Percentiles rank a stretch among this genome's conserved stretches.
These are phyloP conservation scores for Centropristis striata DNA, from an alignment of 2,113 vertebrate species.

Conservation along the genomic window DNA sequence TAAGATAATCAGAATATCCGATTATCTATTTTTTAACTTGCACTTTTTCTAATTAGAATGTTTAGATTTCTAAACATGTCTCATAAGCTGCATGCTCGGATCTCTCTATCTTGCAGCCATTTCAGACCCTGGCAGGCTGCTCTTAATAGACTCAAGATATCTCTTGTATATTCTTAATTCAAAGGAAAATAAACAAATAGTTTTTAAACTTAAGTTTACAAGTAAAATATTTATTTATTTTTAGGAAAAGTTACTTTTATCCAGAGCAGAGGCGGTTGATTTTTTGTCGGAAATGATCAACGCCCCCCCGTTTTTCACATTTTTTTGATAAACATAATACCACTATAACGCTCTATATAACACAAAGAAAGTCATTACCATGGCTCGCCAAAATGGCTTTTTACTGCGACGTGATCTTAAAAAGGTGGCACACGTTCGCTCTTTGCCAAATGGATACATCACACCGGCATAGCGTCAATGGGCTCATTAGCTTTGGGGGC, in stretches of 20 bases:
- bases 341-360: background rate
- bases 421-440: conserved; percentile 23
- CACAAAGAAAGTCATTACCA: background rate
- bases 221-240: background rate
- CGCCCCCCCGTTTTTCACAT: background rate
- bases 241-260: background rate
- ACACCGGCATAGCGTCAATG: conserved; percentile 18
- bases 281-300: background rate
- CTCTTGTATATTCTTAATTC: background rate
- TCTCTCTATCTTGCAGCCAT: background rate
- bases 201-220: background rate
- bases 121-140: no score
- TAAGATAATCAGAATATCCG: no score
- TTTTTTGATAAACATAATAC: background rate
- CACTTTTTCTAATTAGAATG: no score
- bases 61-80: no score
- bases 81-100: background rate
- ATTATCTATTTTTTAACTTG: no score
- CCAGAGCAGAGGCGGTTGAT: background rate
- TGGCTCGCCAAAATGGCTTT: conserved; percentile 26
- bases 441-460: conserved; percentile 40
- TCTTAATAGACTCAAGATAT: background rate
- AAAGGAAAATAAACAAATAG: background rate
- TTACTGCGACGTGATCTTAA: conserved; percentile 23
- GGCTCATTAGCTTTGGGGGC: conserved; percentile 72